Base-by-base conservation (phyloP, 2,797 vertebrate species). In the Simalia tracyae region DNA sequence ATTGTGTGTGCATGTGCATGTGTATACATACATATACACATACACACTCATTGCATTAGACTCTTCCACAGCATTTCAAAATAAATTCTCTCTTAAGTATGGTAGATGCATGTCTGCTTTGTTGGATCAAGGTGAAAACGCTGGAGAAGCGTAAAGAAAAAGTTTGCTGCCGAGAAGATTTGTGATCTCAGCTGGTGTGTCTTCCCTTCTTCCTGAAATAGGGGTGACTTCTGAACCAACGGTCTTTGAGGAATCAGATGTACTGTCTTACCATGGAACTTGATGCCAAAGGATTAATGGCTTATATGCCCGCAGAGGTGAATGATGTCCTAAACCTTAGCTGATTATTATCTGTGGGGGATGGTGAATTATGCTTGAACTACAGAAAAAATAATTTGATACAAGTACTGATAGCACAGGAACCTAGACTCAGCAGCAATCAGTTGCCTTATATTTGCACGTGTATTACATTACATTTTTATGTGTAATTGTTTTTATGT, bases 351-450 rank as follows among this genome's bases (percentile, higher is more conserved):
- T 87, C 64, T 61, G 22, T 22, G 19, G 22, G n/a, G 28, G 56
- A 50, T 81, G 86, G 61, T 88, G 50, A 91, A 84, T 91, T 88
- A 22, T 17, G n/a, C 59, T 84, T 84, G 59, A 88, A 84, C 68
- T 64, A 54, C n/a, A 63, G 46, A 10, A 31, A 42, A 26, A 54
- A 46, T 50, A 50, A 59, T 91, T 76, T 54, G 57, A 81, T 81
- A n/a, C 86, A 88, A 76, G 15, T 60, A 15, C 36, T 12, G 28
- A 91, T 87, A 76, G 26, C 86, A 56, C 46, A 63, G 64, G 10
- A 87, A 57, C 50, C n/a, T 54, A 66, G 81, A 59, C 63, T 68
- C 4, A 0, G 19, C 4, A 72, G 36, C 42, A 60, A 76, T 76
- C 17, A 10, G 11, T 31, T 7, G 10, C 19, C 42, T 88, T 59